Percentiles rank a stretch among this genome's conserved stretches.
Evolutionary conservation across 2,797 vertebrate genomes (phyloP).

Genomic region (Gadopsis bispinosus): DNA sequence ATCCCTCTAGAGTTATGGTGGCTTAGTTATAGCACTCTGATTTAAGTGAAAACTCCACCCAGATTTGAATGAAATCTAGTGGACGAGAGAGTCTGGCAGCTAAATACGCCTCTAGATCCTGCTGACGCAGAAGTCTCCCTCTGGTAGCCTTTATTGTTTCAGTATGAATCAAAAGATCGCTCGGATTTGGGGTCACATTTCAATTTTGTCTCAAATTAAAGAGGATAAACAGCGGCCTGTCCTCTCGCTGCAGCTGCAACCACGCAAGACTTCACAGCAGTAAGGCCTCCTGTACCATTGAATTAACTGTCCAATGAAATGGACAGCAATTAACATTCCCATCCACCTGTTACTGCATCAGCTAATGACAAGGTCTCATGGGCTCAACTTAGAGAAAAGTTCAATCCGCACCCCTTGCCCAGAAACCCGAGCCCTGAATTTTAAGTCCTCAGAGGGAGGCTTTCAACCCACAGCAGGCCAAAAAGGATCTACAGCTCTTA

Average conservation of each 20-base stretch:
- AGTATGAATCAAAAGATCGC: background rate
- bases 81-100: background rate
- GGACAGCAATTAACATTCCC: conserved; percentile 45
- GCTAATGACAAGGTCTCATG: conserved; percentile 68
- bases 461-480: conserved; percentile 52
- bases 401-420: conserved; percentile 59
- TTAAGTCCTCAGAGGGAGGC: conserved; percentile 61
- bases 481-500: conserved; percentile 63
- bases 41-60: conserved; percentile 8
- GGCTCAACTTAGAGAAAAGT: conserved; percentile 64
- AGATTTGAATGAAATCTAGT: conserved; percentile 10
- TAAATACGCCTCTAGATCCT: conserved; percentile 7
- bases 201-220: conserved; percentile 24
- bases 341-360: conserved; percentile 74
- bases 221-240: conserved; percentile 4
- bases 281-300: conserved; percentile 1
- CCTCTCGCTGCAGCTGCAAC: conserved; percentile 3
- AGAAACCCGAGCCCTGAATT: conserved; percentile 73
- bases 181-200: conserved; percentile 25
- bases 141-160: conserved; percentile 5
- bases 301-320: conserved; percentile 24
- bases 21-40: background rate
- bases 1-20: background rate
- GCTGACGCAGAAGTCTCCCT: conserved; percentile 1
- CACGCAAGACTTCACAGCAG: background rate